Conservation (phyloP, 1,140 invertebrate species). For the Achroia grisella region DNA sequence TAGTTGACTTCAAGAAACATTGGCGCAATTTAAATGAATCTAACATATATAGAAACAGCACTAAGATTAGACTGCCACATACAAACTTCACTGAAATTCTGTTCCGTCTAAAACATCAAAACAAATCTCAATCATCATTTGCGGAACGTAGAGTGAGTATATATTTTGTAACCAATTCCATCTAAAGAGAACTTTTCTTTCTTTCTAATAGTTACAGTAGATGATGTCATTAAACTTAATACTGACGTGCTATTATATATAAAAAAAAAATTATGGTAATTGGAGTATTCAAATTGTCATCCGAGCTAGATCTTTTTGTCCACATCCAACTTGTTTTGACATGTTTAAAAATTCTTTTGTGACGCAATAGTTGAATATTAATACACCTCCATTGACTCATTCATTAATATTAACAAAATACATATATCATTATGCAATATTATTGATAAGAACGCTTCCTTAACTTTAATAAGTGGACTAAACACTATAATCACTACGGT, state of each 20-base stretch:
- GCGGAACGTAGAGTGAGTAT: too few relatives aligned
- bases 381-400: not conserved
- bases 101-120: too few relatives aligned
- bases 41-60: not conserved
- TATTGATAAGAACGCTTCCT: not conserved
- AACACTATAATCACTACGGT: slow-evolving; percentile 57
- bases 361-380: not conserved
- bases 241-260: too few relatives aligned
- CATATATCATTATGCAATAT: not conserved
- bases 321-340: not conserved
- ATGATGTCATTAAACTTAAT: too few relatives aligned
- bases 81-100: not conserved
- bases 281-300: not conserved
- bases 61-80: not conserved
- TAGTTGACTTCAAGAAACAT: not conserved
- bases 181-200: too few relatives aligned
- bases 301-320: slow-evolving; percentile 1
- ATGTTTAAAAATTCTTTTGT: not conserved
- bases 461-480: slow-evolving; percentile 27
- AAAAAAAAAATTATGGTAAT: too few relatives aligned
- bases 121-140: too few relatives aligned
- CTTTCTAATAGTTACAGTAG: too few relatives aligned
- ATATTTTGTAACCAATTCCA: too few relatives aligned
- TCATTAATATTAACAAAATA: not conserved
- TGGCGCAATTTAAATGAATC: not conserved